These are phyloP conservation scores for Chironomus striatipennis DNA, from an alignment of 1,140 invertebrate species.

Conservation along the genomic window DNA sequence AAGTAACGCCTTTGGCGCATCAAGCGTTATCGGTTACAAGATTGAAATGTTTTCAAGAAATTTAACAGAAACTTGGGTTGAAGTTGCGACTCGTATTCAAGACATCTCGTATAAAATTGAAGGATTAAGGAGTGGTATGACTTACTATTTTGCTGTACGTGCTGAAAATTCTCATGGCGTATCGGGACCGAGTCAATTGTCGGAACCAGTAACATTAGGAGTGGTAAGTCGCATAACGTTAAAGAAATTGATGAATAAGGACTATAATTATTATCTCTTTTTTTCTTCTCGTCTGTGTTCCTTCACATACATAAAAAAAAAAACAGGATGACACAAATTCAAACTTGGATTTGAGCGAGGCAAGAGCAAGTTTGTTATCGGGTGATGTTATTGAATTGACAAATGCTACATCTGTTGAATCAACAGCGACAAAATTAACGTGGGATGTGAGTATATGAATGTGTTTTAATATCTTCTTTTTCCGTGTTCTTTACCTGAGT, in stretches of 20 bases:
- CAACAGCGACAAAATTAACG: slow-evolving; percentile 68
- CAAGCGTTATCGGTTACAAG: slow-evolving; percentile 71
- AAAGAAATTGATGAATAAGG: slow-evolving; percentile 35
- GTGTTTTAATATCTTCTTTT: too few species aligned
- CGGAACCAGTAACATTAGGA: slow-evolving; percentile 54
- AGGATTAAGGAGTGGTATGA: slow-evolving; percentile 59
- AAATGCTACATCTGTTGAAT: slow-evolving; percentile 69
- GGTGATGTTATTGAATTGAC: slow-evolving; percentile 68
- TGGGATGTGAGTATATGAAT: slow-evolving; percentile 57
- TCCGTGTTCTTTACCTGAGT: too few species aligned
- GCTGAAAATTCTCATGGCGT: slow-evolving; percentile 79
- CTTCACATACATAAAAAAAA: too few species aligned
- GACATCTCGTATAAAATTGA: slow-evolving; percentile 54
- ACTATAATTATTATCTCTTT: too few species aligned
- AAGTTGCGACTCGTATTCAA: slow-evolving; percentile 49
- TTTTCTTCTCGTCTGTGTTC: too few species aligned
- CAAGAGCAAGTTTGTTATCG: slow-evolving; percentile 54
- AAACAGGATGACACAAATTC: not conserved
- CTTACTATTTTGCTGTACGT: slow-evolving; percentile 77
- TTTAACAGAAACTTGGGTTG: slow-evolving; percentile 47
- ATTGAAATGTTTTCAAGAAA: slow-evolving; percentile 55
- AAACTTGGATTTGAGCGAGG: slow-evolving; percentile 54
- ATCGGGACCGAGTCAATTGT: slow-evolving; percentile 57
- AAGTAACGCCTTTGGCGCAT: slow-evolving; percentile 66
- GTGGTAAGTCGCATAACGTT: slow-evolving; percentile 43